phyloP scores from a whole-genome alignment of 2,797 vertebrate genomes.

The Gallinago nigripennis region DNA sequence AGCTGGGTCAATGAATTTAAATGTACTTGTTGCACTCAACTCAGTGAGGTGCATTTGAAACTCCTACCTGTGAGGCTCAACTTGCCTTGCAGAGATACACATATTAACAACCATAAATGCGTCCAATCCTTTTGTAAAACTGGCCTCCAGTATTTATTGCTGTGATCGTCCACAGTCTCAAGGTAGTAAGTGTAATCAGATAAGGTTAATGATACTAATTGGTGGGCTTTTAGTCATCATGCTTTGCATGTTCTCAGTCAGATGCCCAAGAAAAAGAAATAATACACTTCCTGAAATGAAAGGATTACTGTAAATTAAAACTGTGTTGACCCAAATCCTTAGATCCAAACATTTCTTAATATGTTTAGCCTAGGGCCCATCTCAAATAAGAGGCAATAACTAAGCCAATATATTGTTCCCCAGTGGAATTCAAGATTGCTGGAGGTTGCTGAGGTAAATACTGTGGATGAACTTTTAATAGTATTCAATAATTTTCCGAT shows the following conservation, averaged over 20 bases:
- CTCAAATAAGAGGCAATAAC: not conserved
- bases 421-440: not conserved
- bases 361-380: not conserved
- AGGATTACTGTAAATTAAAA: not conserved
- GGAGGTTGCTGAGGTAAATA: not conserved
- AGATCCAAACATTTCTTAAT: not conserved
- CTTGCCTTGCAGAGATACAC: not conserved
- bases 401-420: not conserved
- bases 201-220: not conserved
- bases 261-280: not conserved
- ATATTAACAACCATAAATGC: not conserved
- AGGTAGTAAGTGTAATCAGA: not conserved
- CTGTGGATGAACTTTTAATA: not conserved
- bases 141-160: not conserved
- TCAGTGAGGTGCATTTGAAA: not conserved
- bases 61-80: not conserved
- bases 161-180: not conserved
- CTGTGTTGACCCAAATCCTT: not conserved
- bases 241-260: not conserved
- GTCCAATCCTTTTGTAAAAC: not conserved
- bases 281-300: not conserved
- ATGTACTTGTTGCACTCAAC: not conserved
- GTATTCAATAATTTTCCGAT: conserved; percentile 38
- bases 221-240: not conserved
- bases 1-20: not conserved